phyloP scores from a whole-genome alignment of 2,797 vertebrate genomes.

The Myotis daubentonii region DNA sequence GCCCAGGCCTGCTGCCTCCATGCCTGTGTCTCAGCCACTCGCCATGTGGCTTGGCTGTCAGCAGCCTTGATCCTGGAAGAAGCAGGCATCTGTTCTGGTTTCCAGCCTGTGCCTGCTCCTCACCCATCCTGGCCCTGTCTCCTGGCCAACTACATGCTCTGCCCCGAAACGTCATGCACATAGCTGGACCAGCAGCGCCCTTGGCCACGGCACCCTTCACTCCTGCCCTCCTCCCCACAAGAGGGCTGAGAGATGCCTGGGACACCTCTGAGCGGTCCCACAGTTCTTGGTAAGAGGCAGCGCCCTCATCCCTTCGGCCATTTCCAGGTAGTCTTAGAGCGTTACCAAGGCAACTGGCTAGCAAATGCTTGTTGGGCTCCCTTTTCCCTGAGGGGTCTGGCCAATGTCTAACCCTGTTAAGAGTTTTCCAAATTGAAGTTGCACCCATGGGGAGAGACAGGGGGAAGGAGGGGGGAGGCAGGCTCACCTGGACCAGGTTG shows the following conservation, averaged over 20 bases:
- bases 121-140: background rate
- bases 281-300: background rate
- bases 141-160: background rate
- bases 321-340: too few species aligned
- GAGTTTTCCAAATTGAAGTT: background rate
- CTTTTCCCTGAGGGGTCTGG: background rate
- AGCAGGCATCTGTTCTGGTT: background rate
- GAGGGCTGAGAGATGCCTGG: background rate
- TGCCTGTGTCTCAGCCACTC: background rate
- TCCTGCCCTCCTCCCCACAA: background rate
- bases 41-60: too few species aligned
- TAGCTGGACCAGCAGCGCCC: background rate
- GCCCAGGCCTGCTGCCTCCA: background rate
- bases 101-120: background rate
- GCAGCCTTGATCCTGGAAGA: background rate
- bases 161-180: background rate
- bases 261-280: background rate
- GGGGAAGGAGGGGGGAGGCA: rapidly evolving
- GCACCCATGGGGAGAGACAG: background rate
- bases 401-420: background rate
- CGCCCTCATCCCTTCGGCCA: background rate
- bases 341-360: background rate
- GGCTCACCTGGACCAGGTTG: slow-evolving; percentile 81
- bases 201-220: background rate
- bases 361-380: background rate